phyloP scores from a whole-genome alignment of 2,797 vertebrate species.

The Chanos chanos region DNA sequence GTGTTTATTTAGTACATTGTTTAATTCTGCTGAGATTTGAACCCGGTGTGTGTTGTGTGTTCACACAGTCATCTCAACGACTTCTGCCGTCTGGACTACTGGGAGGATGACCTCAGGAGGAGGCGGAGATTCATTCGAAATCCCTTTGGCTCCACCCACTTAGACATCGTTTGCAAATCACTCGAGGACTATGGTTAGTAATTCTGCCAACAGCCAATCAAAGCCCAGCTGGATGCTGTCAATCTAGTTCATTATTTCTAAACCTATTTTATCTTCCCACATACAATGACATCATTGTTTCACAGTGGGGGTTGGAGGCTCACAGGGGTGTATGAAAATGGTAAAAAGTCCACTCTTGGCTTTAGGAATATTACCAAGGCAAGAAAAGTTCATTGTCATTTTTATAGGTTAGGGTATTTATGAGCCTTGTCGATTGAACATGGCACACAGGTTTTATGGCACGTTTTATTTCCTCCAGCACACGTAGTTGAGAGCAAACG shows the following conservation, averaged over 20 bases:
- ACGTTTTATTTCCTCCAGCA: slow-evolving; percentile 52
- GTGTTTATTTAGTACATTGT: slow-evolving; percentile 32
- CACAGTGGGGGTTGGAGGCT: background rate
- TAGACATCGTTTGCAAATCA: slow-evolving; percentile 84
- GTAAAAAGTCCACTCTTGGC: background rate
- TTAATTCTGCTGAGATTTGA: slow-evolving; percentile 39
- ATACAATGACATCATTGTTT: slow-evolving; percentile 46
- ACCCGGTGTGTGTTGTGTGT: slow-evolving; percentile 42
- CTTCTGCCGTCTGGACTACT: slow-evolving; percentile 98
- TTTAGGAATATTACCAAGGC: slow-evolving; percentile 2
- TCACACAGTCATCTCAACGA: slow-evolving; percentile 85
- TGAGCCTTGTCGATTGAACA: slow-evolving; percentile 60
- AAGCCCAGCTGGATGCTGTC: slow-evolving; percentile 25
- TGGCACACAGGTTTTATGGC: slow-evolving; percentile 61
- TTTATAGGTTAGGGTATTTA: slow-evolving; percentile 56
- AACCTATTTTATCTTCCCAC: slow-evolving; percentile 11
- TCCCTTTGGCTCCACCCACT: slow-evolving; percentile 91
- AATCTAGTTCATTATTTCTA: slow-evolving; percentile 29
- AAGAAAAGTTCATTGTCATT: slow-evolving; percentile 25
- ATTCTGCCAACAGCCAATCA: slow-evolving; percentile 44
- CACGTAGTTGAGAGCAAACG: slow-evolving; percentile 52
- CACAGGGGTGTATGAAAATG: slow-evolving; percentile 8
- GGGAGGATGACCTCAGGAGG: slow-evolving; percentile 95
- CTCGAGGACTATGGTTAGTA: slow-evolving; percentile 91
- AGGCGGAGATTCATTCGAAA: slow-evolving; percentile 94